Percentiles rank a stretch among this genome's conserved stretches.
phyloP scores from a whole-genome alignment of 2,888 invertebrate genomes.

The Himalopsyche anomala region DNA sequence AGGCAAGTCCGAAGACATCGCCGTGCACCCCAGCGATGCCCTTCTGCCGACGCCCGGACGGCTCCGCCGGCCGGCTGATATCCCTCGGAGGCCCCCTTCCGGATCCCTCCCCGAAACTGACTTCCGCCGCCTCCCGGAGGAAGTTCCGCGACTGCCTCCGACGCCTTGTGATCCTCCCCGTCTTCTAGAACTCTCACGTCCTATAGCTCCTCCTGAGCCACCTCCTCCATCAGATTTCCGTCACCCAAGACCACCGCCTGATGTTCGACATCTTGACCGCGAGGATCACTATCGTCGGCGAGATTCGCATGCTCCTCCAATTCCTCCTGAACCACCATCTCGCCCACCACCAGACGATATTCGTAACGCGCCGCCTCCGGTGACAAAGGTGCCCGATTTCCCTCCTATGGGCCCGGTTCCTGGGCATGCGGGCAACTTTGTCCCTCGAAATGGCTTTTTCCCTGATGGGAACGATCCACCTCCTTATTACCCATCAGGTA shows the following conservation, averaged over 20 bases:
- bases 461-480: slow-evolving; percentile 42
- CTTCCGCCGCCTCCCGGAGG: slow-evolving; percentile 67
- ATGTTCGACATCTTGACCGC: slow-evolving; percentile 45
- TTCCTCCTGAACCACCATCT: slow-evolving; percentile 48
- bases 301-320: slow-evolving; percentile 46
- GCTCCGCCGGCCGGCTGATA: slow-evolving; percentile 49
- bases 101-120: slow-evolving; percentile 51
- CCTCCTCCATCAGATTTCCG: slow-evolving; percentile 65
- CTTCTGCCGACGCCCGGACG: slow-evolving; percentile 68
- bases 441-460: slow-evolving; percentile 22
- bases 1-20: slow-evolving; percentile 74
- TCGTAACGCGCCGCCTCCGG: slow-evolving; percentile 46
- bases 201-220: slow-evolving; percentile 68
- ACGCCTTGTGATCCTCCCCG: background rate
- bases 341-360: slow-evolving; percentile 16
- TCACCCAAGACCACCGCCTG: slow-evolving; percentile 50
- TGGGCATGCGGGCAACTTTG: slow-evolving; percentile 12
- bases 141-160: background rate
- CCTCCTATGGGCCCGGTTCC: slow-evolving; percentile 49
- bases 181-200: background rate
- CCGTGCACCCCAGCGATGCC: slow-evolving; percentile 68
- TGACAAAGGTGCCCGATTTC: slow-evolving; percentile 51
- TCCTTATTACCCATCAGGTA: slow-evolving; percentile 52
- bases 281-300: slow-evolving; percentile 43
- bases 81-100: slow-evolving; percentile 45